Evolutionary conservation across 2,797 vertebrate genomes (phyloP).

Genomic region (Melopsittacus undulatus): DNA sequence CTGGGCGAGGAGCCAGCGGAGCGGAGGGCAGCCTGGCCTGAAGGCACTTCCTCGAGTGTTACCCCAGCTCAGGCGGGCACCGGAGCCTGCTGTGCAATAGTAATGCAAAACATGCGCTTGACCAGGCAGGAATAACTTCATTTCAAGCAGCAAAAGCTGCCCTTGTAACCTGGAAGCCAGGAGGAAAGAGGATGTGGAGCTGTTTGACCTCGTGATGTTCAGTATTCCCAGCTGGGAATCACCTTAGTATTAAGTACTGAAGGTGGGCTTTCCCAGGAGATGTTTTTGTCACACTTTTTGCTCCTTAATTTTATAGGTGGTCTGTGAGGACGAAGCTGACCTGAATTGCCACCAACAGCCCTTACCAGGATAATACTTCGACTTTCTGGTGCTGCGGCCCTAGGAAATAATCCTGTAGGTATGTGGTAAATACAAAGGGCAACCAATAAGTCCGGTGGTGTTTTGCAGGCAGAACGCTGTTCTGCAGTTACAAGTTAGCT

Average conservation of each 20-base stretch:
- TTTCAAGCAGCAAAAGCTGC: background rate
- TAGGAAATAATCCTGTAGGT: background rate
- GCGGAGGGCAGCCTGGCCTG: fast-evolving
- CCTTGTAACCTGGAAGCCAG: background rate
- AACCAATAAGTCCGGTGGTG: fast-evolving
- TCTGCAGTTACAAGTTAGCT: background rate
- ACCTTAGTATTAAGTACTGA: background rate
- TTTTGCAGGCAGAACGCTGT: fast-evolving
- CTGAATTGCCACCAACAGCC: background rate
- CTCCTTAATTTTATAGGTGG: background rate
- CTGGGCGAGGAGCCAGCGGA: background rate
- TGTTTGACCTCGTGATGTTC: background rate
- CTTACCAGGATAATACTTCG: background rate
- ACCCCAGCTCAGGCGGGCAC: background rate
- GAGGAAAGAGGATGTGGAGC: background rate
- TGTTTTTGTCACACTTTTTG: fast-evolving
- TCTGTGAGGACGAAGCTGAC: background rate
- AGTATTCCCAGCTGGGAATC: background rate
- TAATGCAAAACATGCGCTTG: background rate
- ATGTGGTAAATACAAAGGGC: background rate
- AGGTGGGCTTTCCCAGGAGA: background rate
- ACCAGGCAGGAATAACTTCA: background rate
- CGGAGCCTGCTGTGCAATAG: fast-evolving
- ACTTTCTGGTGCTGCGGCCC: background rate
- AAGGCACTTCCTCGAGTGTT: fast-evolving